Percentiles rank a stretch among this genome's conserved stretches.
These are phyloP conservation scores for Athalia cordata DNA, from an alignment of 2,888 invertebrate species.

Conservation along the genomic window DNA sequence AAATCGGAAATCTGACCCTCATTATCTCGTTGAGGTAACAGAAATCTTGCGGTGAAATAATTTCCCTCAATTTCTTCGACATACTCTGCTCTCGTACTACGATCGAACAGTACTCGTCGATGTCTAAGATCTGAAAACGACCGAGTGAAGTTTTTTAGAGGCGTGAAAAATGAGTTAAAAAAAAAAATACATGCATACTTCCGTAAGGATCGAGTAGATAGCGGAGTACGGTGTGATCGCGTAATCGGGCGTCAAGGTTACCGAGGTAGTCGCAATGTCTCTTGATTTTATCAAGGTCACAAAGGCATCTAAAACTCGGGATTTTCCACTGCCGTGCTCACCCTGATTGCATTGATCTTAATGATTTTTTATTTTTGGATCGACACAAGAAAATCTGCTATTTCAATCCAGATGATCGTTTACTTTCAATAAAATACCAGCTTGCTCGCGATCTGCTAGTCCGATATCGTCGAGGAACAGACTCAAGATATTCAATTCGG, in stretches of 20 bases:
- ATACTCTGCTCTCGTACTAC: slow-evolving; percentile 71
- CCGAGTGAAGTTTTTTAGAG: background rate
- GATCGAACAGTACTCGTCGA: slow-evolving; percentile 55
- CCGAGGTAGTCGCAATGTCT: slow-evolving; percentile 53
- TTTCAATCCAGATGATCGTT: background rate
- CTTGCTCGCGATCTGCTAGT: slow-evolving; percentile 68
- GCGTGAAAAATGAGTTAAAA: background rate
- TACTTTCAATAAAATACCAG: slow-evolving; percentile 76
- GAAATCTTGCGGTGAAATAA: slow-evolving; percentile 70
- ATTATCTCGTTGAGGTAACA: slow-evolving; percentile 77
- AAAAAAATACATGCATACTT: slow-evolving; percentile 51
- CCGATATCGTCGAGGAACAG: slow-evolving; percentile 63
- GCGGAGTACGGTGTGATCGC: slow-evolving; percentile 54
- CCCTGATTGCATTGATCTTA: slow-evolving; percentile 63
- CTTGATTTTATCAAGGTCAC: slow-evolving; percentile 58
- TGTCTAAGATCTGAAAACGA: slow-evolving; percentile 52
- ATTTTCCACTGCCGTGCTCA: slow-evolving; percentile 77
- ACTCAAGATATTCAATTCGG: slow-evolving; percentile 74
- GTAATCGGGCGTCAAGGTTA: slow-evolving; percentile 53
- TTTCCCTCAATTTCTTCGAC: slow-evolving; percentile 68
- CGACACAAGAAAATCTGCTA: background rate
- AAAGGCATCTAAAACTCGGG: slow-evolving; percentile 76
- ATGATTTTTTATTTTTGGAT: background rate
- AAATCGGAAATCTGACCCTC: slow-evolving; percentile 76
- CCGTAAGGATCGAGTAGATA: slow-evolving; percentile 56